A percentile compares a stretch with the other conserved stretches of the same genome.
These are phyloP conservation scores for Harpalus rufipes DNA, from an alignment of 2,888 invertebrate genomes.

Conservation along the genomic window DNA sequence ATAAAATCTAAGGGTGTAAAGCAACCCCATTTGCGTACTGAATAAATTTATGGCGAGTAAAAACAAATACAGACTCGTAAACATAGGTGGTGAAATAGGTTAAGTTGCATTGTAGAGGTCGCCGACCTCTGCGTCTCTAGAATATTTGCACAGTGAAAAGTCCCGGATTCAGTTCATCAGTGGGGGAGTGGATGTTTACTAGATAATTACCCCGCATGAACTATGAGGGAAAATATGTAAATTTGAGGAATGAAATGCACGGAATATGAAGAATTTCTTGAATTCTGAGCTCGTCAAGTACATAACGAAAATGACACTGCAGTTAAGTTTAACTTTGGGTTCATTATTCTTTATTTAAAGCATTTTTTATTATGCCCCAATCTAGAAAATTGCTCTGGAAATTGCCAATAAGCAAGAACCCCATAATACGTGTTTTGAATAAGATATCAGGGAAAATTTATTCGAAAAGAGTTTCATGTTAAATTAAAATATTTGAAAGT, in stretches of 20 bases:
- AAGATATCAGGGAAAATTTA: neutral
- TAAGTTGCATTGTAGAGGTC: constrained; percentile 35
- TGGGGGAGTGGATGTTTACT: constrained; percentile 39
- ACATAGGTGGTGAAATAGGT: constrained; percentile 35
- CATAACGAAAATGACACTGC: constrained; percentile 19
- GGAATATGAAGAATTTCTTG: constrained; percentile 29
- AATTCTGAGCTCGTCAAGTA: constrained; percentile 15
- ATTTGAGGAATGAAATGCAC: constrained; percentile 6
- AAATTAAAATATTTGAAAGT: constrained; percentile 14
- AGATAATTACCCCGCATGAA: constrained; percentile 32
- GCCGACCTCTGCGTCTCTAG: constrained; percentile 1
- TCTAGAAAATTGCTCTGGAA: no score
- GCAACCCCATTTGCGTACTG: neutral
- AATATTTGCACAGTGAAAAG: constrained; percentile 36
- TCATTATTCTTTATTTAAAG: constrained; percentile 19
- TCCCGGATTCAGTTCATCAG: constrained; percentile 46
- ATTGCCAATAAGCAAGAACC: no score
- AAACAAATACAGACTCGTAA: constrained; percentile 31
- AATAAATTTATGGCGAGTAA: constrained; percentile 18
- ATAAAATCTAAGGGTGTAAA: constrained; percentile 15
- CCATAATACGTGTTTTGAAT: no score
- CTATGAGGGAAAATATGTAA: constrained; percentile 37
- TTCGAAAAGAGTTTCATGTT: neutral
- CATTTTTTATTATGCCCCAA: neutral
- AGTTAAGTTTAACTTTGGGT: neutral